Percentiles rank a stretch among this genome's conserved stretches.
phyloP scores from a whole-genome alignment of 2,888 invertebrate species.

The Glyphotaelius pellucidus region DNA sequence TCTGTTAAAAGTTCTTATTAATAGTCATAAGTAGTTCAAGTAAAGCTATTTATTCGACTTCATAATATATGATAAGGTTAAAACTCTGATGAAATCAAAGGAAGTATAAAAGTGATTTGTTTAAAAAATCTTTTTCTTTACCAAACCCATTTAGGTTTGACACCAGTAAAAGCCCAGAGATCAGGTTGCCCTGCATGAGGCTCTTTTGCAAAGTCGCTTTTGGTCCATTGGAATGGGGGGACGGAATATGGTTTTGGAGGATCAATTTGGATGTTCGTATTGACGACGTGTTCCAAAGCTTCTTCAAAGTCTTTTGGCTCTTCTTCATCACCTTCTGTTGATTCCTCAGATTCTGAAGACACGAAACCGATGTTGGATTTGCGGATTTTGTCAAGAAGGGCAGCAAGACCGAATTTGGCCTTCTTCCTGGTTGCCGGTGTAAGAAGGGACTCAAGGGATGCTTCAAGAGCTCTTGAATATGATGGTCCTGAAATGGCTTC shows the following conservation, averaged over 20 bases:
- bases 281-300: constrained; percentile 68
- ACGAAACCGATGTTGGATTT: constrained; percentile 61
- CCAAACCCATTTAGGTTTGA: constrained; percentile 80
- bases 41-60: not conserved
- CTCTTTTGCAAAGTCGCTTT: constrained; percentile 78
- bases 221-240: constrained; percentile 86
- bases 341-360: constrained; percentile 58
- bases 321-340: constrained; percentile 45
- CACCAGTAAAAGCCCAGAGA: constrained; percentile 82
- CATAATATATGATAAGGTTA: not conserved
- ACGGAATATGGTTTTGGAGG: constrained; percentile 70
- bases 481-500: constrained; percentile 71
- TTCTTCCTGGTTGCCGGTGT: constrained; percentile 62
- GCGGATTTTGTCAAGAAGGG: constrained; percentile 61
- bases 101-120: not conserved
- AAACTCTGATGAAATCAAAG: not conserved
- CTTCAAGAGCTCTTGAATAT: constrained; percentile 63
- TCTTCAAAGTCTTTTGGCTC: constrained; percentile 63
- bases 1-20: not conserved
- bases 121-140: constrained; percentile 68
- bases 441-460: constrained; percentile 61
- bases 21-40: not conserved
- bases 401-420: constrained; percentile 62
- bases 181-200: constrained; percentile 87
- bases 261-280: constrained; percentile 61